A percentile compares a stretch with the other conserved stretches of the same genome.
phyloP scores from a whole-genome alignment of 2,888 invertebrate species.

The Liposcelis brunnea region DNA sequence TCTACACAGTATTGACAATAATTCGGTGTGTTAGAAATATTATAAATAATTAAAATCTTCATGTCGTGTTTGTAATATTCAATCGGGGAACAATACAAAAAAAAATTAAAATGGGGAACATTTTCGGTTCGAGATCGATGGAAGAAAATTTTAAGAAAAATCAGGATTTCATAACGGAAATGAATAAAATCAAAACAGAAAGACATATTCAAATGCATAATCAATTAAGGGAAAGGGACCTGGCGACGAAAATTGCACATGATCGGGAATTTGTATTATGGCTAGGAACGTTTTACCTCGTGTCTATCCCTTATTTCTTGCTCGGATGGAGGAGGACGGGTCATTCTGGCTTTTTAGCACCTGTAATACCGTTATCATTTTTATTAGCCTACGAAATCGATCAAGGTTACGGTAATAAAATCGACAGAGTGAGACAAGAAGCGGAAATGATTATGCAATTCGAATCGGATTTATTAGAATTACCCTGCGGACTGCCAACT shows the following conservation, averaged over 20 bases:
- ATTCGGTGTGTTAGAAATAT: no score
- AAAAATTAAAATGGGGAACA: slow-evolving; percentile 36
- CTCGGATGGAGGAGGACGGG: slow-evolving; percentile 41
- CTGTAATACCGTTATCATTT: slow-evolving; percentile 54
- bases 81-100: neutral
- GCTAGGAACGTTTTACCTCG: slow-evolving; percentile 46
- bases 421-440: slow-evolving; percentile 60
- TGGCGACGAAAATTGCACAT: slow-evolving; percentile 51
- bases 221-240: slow-evolving; percentile 55
- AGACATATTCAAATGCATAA: slow-evolving; percentile 65
- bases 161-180: slow-evolving; percentile 48
- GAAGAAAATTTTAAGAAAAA: slow-evolving; percentile 50
- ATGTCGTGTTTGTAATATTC: no score
- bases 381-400: slow-evolving; percentile 55
- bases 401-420: slow-evolving; percentile 58
- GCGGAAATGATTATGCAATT: slow-evolving; percentile 64
- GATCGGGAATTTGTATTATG: slow-evolving; percentile 56
- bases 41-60: no score
- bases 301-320: slow-evolving; percentile 28
- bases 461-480: slow-evolving; percentile 47
- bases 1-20: no score
- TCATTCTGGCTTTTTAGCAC: slow-evolving; percentile 40
- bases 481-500: slow-evolving; percentile 58
- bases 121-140: slow-evolving; percentile 35
- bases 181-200: slow-evolving; percentile 55